These are phyloP conservation scores for Monarcha castaneiventris DNA, from an alignment of 2,113 vertebrate genomes.

Conservation along the genomic window DNA sequence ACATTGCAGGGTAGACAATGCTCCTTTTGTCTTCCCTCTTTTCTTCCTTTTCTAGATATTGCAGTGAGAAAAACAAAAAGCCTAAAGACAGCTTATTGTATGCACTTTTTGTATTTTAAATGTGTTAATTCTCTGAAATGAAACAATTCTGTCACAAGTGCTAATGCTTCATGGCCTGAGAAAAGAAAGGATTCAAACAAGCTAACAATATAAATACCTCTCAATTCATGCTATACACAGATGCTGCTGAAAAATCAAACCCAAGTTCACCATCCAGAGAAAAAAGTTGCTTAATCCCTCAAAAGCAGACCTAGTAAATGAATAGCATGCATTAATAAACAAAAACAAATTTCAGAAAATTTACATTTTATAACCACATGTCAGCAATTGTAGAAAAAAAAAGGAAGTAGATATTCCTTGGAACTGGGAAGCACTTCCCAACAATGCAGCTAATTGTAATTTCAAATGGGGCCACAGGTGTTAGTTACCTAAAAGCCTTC, in stretches of 20 bases:
- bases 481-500: background rate
- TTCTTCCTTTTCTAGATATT: background rate
- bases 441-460: slow-evolving; percentile 9
- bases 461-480: slow-evolving; percentile 9
- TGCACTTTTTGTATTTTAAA: background rate
- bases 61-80: background rate
- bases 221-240: background rate
- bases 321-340: background rate
- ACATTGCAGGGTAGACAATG: background rate
- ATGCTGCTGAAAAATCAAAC: slow-evolving; percentile 33
- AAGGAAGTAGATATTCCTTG: background rate
- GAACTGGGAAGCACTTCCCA: background rate
- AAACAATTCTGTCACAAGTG: slow-evolving; percentile 23
- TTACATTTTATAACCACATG: background rate
- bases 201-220: background rate
- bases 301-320: slow-evolving; percentile 20
- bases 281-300: slow-evolving; percentile 38
- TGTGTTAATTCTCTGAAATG: background rate
- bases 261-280: background rate
- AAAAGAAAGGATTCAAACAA: slow-evolving; percentile 37
- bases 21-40: background rate
- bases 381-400: background rate
- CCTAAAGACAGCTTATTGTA: background rate
- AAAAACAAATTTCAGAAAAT: slow-evolving; percentile 40
- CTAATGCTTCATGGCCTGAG: background rate